These are phyloP conservation scores for Polyodon spathula DNA, from an alignment of 2,113 vertebrate genomes.

Conservation along the genomic window DNA sequence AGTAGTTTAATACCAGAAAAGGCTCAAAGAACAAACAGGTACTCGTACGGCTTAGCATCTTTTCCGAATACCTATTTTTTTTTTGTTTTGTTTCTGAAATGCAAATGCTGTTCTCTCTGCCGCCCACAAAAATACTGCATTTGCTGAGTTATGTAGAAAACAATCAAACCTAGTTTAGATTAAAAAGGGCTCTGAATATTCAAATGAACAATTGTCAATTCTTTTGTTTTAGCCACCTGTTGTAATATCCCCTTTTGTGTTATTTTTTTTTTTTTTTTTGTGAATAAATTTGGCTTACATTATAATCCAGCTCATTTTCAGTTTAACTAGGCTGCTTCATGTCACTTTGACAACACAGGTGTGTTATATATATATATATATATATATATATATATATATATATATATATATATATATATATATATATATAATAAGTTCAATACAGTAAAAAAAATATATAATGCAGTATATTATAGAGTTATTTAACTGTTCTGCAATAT, in stretches of 20 bases:
- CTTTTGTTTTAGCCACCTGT: background rate
- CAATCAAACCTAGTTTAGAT: background rate
- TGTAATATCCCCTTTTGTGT: background rate
- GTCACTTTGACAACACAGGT: no score
- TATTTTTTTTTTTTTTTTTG: background rate
- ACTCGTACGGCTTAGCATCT: background rate
- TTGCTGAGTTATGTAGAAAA: background rate
- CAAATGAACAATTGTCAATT: background rate
- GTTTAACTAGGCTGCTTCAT: no score
- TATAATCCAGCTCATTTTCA: no score
- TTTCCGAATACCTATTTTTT: constrained; percentile 1
- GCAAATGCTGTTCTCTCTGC: background rate
- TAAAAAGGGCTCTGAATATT: constrained; percentile 2
- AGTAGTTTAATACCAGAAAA: no score
- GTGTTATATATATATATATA: no score
- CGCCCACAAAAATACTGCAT: background rate
- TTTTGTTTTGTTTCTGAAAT: constrained; percentile 3
- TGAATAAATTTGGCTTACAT: background rate
- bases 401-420: no score
- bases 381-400: no score
- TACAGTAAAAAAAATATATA: no score
- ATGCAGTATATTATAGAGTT: no score
- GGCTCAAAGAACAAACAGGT: constrained; percentile 13
- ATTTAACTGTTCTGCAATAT: background rate
- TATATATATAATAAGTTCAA: no score